Evolutionary conservation across 2,113 vertebrate genomes (phyloP).

Genomic region (Strix uralensis): DNA sequence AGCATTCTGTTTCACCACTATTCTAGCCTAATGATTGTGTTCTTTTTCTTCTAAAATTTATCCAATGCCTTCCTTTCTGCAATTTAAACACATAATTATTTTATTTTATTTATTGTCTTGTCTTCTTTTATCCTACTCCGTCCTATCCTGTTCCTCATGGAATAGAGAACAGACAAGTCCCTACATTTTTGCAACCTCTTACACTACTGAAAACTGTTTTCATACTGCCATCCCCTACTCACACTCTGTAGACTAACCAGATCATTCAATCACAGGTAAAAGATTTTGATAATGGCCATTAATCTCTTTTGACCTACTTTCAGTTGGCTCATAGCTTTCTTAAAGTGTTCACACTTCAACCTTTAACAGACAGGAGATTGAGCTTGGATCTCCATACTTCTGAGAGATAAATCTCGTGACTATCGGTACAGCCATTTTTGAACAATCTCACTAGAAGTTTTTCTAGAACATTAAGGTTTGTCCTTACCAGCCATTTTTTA

Average conservation of each 20-base stretch:
- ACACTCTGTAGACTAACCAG: neutral
- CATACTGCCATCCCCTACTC: neutral
- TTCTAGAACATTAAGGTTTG: neutral
- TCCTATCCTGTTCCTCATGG: neutral
- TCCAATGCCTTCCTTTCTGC: neutral
- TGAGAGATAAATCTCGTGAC: neutral
- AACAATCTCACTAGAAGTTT: neutral
- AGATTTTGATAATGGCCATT: neutral
- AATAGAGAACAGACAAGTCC: neutral
- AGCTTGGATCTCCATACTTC: neutral
- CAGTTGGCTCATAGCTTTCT: neutral
- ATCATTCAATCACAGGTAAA: neutral
- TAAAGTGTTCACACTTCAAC: neutral
- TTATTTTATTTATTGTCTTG: neutral
- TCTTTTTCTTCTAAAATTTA: neutral
- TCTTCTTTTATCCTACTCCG: neutral
- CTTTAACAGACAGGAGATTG: neutral
- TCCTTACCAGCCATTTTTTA: neutral
- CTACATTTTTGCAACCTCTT: neutral
- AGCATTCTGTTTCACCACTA: neutral
- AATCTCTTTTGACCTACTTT: neutral
- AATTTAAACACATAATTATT: neutral
- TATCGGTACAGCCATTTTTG: neutral
- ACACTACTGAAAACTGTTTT: neutral
- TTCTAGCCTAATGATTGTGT: neutral